Base-by-base conservation (phyloP, 2,888 invertebrate genomes). In the Tipula helvola region DNA sequence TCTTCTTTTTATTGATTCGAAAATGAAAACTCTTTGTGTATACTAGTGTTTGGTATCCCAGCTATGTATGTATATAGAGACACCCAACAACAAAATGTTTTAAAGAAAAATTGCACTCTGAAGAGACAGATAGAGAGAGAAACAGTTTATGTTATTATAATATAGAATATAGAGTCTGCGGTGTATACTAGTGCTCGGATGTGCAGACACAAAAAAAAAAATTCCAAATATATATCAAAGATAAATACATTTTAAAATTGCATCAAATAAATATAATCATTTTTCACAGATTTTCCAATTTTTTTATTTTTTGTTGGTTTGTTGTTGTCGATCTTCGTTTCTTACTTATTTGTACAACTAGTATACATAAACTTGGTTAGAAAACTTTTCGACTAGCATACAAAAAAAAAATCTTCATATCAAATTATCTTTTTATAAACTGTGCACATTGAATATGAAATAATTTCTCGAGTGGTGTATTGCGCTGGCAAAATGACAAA, bases 201-300 rank as follows among this genome's bases (percentile, higher is more conserved):
- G 52, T 57, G 52, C n/a, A 57, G 71, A 71, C 71, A 71, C 18
- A 57, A 57, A 28, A 71, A 28, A 28, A 57, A 57, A 18, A 71
- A 3, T 71, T 28, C 28, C 28, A 12, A 28, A 57, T 16, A 28
- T 57, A 57, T 71, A 71, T 71, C 71, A 71, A 71, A 71, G 71
- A 71, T 71, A 71, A 71, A 71, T 71, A 71, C 71, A 71, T 71
- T 71, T 71, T 71, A 71, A 71, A 71, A 71, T 71, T 71, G 71
- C 71, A 71, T 71, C 71, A 71, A 71, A 71, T 71, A 71, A 71
- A 71, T 71, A 71, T 28, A 71, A 71, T 71, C 71, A 71, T 71
- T 71, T 71, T 71, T 71, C 71, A 71, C 71, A 71, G 71, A 71
- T 71, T 71, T 71, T 18, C 71, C 8, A 28, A n/a, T 52, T 28